Evolutionary conservation across 2,888 invertebrate species (phyloP).

Genomic region (Rhorus exstirpatorius): DNA sequence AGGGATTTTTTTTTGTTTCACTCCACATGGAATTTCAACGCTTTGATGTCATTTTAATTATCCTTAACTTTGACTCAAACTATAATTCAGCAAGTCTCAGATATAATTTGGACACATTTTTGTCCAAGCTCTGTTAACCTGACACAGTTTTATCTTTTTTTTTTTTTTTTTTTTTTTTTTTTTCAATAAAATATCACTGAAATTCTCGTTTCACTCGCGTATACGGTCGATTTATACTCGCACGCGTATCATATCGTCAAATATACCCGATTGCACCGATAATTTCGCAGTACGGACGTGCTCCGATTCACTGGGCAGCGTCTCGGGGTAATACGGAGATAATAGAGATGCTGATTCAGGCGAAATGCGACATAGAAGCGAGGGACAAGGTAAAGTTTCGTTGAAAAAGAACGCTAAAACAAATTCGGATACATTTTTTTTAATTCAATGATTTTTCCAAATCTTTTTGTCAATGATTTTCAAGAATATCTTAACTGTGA

Average conservation of each 20-base stretch:
- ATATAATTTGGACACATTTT: too few relatives aligned
- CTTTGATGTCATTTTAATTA: not conserved
- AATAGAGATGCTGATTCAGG: conserved; percentile 90
- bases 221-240: not conserved
- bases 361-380: conserved; percentile 91
- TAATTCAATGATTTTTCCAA: not conserved
- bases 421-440: too few relatives aligned
- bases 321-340: conserved; percentile 91
- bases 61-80: too few relatives aligned
- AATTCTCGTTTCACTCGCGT: not conserved
- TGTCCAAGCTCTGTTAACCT: too few relatives aligned
- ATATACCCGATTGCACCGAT: conserved; percentile 13
- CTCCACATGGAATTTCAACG: not conserved
- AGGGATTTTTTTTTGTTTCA: too few relatives aligned
- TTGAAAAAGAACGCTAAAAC: not conserved
- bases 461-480: not conserved
- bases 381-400: conserved; percentile 89
- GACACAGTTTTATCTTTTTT: too few relatives aligned
- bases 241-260: conserved; percentile 33
- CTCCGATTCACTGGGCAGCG: conserved; percentile 92
- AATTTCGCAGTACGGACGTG: conserved; percentile 89
- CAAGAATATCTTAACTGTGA: too few relatives aligned
- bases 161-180: too few relatives aligned
- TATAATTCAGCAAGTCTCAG: too few relatives aligned
- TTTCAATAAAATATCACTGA: too few relatives aligned